Evolutionary conservation across 2,113 vertebrate species (phyloP), one percentile per base, ranked within the genome.

Genomic region (Loxodonta africana): DNA sequence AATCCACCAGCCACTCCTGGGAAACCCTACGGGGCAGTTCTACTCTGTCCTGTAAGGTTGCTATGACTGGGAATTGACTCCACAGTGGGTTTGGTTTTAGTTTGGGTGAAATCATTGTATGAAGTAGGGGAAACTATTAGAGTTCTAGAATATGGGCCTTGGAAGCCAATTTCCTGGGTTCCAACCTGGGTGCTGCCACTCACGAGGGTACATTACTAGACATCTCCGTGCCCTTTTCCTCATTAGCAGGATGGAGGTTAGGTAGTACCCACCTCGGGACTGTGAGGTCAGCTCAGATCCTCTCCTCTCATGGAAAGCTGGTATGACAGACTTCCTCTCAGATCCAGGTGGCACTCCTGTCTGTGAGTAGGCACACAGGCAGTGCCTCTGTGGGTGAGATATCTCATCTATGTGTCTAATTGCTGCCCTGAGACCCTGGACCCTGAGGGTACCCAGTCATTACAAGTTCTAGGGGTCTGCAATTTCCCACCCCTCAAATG

Each of bases 251-350:
- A 30, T 4, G 11, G 33, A 17, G 41, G 1, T 28, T 37, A 37
- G 37, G 37, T 37, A 37, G 46, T 3, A 17, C 6, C 20, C 37
- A 62, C 10, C 9, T 33, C 8, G 21, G 76, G n/a, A 21, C 10
- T 2, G 9, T 0, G 2, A 2, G 0, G 18, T 80, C 11, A 2
- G 0, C 0, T 2, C 26, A 51, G 41, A 28, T 41, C 44, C 44
- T 12, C 3, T 44, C 9, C 17, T 33, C 63, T 23, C 30, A 4
- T 23, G 53, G 51, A 71, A 37, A n/a, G n/a, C 0, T 0, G 10
- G 10, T 1, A 6, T 15, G 41, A 14, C 2, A 3, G 67, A 18
- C 60, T 44, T 2, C 28, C 10, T 37, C 63, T 90, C 53, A 57
- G 25, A 48, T 25, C 5, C 17, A 14, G 23, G 0, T 1, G 6